phyloP scores from a whole-genome alignment of 2,888 invertebrate genomes.

The Rotaria macrura region DNA sequence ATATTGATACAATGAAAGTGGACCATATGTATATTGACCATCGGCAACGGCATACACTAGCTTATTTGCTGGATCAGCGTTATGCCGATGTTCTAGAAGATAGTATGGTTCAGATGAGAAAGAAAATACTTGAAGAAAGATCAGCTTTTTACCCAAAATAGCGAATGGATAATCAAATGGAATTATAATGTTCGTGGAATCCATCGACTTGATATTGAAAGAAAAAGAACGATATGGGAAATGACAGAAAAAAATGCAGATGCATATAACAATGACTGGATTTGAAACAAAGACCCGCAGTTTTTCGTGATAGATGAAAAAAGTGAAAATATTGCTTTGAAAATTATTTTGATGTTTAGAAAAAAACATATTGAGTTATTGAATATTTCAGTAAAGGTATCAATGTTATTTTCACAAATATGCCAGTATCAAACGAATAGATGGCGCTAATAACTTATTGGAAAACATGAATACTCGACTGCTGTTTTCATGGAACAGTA shows the following conservation, averaged over 20 bases:
- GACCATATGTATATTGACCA: conserved; percentile 4
- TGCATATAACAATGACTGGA: background rate
- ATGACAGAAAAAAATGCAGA: background rate
- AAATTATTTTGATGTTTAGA: background rate
- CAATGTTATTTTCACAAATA: background rate
- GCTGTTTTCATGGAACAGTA: too few species aligned
- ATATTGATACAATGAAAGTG: conserved; percentile 15
- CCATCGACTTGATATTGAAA: background rate
- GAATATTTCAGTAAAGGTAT: background rate
- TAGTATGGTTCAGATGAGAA: too few species aligned
- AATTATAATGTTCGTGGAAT: background rate
- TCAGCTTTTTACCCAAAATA: conserved; percentile 14
- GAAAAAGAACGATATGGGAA: background rate
- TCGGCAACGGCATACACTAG: background rate
- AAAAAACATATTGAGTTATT: background rate
- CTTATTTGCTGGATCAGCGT: background rate
- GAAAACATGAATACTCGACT: too few species aligned
- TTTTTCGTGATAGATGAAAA: background rate
- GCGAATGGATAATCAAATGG: conserved; percentile 18
- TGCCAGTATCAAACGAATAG: background rate
- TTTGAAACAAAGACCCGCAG: background rate
- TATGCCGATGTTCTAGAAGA: background rate
- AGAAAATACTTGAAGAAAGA: accelerated
- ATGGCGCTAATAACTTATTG: background rate
- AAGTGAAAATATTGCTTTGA: background rate